Conservation (phyloP, 2,797 vertebrate genomes). For the Siniperca obscura region DNA sequence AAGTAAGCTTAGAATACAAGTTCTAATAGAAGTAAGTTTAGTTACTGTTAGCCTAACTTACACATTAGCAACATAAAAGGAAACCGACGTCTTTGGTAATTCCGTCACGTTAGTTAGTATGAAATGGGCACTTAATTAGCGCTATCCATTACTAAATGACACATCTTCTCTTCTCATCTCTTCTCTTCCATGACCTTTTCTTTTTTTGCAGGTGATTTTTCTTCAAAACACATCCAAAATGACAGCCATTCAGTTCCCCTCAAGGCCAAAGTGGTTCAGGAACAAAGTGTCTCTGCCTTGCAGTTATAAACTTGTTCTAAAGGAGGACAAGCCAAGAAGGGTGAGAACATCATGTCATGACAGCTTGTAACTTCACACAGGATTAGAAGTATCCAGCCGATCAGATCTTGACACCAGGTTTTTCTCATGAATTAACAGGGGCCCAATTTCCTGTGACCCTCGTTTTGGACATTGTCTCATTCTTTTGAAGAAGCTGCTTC, state of each 20-base stretch:
- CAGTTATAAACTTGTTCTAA: conserved; percentile 72
- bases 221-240: conserved; percentile 52
- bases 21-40: too few relatives aligned
- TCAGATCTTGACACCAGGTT: background rate
- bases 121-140: background rate
- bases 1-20: background rate
- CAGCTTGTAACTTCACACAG: background rate
- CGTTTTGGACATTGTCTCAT: conserved; percentile 22
- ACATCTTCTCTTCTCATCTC: background rate
- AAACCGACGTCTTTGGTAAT: background rate
- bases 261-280: conserved; percentile 62
- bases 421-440: conserved; percentile 1
- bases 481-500: conserved; percentile 48
- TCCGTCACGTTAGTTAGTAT: background rate
- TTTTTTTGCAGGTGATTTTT: conserved; percentile 44
- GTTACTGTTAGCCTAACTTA: background rate
- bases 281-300: conserved; percentile 69
- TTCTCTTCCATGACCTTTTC: background rate
- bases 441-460: conserved; percentile 4
- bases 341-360: conserved; percentile 61
- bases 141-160: background rate
- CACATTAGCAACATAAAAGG: background rate
- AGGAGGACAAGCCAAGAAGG: conserved; percentile 64
- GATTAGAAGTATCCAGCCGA: background rate
- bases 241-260: conserved; percentile 56